Evolutionary conservation across 2,797 vertebrate genomes (phyloP), one percentile per base, ranked within the genome.

Genomic region (Anomalospiza imberbis): DNA sequence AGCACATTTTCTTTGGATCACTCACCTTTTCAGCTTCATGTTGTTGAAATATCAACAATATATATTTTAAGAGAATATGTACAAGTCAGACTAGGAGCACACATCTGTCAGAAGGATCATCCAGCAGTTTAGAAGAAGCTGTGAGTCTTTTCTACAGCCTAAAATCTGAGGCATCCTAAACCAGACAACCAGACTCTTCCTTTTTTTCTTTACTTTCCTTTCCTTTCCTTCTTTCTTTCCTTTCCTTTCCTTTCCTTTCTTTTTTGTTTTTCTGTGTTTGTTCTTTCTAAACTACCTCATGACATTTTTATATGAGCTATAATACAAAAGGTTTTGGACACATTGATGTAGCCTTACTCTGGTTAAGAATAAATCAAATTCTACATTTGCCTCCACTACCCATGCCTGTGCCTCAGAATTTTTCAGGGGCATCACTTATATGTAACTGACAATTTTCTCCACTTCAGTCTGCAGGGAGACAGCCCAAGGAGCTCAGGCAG

Each of bases 1-100:
- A 93, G 70, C 34, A 91, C 85, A 93, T 97, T 98, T 98, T 97
- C 93, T 97, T 98, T 98, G 97, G 96, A 98, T 91, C 65, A 88
- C 26, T 19, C 28, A 89, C 28, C 42, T 95, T 95, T 94, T 79
- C 86, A 89, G 93, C 88, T 95, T 83, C 94, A 82, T 65, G 42
- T 53, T 94, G 68, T 88, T 67, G 86, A 95, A 95, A 91, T 94
- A 91, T 93, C 57, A 93, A 63, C 71, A 93, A 95, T 42, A 62
- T 93, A 77, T 83, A 42, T 89, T 94, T 79, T 77, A 73, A 90
- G 36, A 57, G 32, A 91, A 72, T 78, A 78, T 71, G 44, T 85
- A 73, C 4, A 2, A 87, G 77, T 95, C 84, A 76, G 72, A 45
- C 68, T 65, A 80, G 55, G 34, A 93, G 70, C 55, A 78, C 24